Conservation (phyloP, 2,113 vertebrate genomes). For the Noturus placidus region DNA sequence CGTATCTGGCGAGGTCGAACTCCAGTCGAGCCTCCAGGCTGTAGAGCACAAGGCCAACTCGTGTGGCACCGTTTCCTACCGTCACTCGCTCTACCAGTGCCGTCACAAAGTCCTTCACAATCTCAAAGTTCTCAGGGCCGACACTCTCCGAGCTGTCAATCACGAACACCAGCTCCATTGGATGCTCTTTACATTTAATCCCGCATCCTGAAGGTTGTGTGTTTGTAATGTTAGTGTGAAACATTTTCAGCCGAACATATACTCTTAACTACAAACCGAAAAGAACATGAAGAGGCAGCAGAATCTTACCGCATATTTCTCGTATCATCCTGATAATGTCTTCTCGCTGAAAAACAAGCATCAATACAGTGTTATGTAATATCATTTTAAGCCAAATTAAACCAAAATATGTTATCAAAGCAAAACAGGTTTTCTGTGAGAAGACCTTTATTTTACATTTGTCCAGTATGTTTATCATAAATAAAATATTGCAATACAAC, state of each 20-base stretch:
- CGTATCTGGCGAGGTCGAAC: slow-evolving; percentile 80
- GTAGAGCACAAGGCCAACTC: slow-evolving; percentile 86
- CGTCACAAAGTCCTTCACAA: slow-evolving; percentile 89
- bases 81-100: slow-evolving; percentile 85
- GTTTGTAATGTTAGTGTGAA: slow-evolving; percentile 26
- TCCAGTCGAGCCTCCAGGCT: slow-evolving; percentile 83
- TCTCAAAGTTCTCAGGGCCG: slow-evolving; percentile 89
- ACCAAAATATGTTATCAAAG: neutral
- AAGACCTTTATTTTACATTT: neutral
- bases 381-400: neutral
- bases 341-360: slow-evolving; percentile 75
- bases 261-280: neutral
- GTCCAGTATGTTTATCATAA: neutral
- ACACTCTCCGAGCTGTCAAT: slow-evolving; percentile 93
- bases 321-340: slow-evolving; percentile 88
- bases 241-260: neutral
- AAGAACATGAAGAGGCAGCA: neutral
- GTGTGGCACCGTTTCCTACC: slow-evolving; percentile 82
- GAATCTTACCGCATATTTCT: slow-evolving; percentile 84
- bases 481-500: neutral
- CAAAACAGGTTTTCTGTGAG: neutral
- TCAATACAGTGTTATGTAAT: neutral
- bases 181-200: slow-evolving; percentile 88
- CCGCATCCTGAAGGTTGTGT: slow-evolving; percentile 76
- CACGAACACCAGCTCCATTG: slow-evolving; percentile 92